Conservation (phyloP, 2,797 vertebrate genomes). For the Tolypeutes matacus region DNA sequence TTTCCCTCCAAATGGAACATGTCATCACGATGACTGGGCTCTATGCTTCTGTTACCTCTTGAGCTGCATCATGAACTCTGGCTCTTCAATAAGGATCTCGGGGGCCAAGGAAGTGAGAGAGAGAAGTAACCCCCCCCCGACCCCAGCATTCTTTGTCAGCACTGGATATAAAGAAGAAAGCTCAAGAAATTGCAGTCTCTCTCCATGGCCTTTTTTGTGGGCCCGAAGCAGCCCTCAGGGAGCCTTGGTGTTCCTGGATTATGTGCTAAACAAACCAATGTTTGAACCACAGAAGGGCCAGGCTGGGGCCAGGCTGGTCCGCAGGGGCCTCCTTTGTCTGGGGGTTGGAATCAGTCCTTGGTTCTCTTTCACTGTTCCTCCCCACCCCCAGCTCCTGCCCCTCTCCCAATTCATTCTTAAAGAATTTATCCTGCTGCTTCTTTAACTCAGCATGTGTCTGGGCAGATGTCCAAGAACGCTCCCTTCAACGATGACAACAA, state of each 20-base stretch:
- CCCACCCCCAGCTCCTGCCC: slow-evolving; percentile 87
- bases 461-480: slow-evolving; percentile 97
- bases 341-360: slow-evolving; percentile 63
- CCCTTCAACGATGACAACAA: slow-evolving; percentile 87
- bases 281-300: slow-evolving; percentile 75
- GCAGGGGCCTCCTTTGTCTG: slow-evolving; percentile 86
- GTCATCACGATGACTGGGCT: neutral
- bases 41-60: neutral
- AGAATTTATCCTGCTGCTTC: slow-evolving; percentile 88
- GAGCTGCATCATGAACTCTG: neutral
- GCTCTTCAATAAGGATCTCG: neutral
- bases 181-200: slow-evolving; percentile 50
- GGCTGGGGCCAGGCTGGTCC: slow-evolving; percentile 50
- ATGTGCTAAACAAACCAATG: slow-evolving; percentile 65
- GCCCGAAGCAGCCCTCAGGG: slow-evolving; percentile 62
- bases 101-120: neutral
- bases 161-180: neutral
- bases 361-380: slow-evolving; percentile 81
- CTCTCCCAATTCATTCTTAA: slow-evolving; percentile 87
- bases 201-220: slow-evolving; percentile 48
- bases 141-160: neutral
- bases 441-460: slow-evolving; percentile 94
- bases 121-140: neutral
- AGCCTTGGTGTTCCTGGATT: neutral
- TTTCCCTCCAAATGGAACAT: slow-evolving; percentile 3